Evolutionary conservation across 2,888 invertebrate genomes (phyloP).

Genomic region (Drosophila cognata): DNA sequence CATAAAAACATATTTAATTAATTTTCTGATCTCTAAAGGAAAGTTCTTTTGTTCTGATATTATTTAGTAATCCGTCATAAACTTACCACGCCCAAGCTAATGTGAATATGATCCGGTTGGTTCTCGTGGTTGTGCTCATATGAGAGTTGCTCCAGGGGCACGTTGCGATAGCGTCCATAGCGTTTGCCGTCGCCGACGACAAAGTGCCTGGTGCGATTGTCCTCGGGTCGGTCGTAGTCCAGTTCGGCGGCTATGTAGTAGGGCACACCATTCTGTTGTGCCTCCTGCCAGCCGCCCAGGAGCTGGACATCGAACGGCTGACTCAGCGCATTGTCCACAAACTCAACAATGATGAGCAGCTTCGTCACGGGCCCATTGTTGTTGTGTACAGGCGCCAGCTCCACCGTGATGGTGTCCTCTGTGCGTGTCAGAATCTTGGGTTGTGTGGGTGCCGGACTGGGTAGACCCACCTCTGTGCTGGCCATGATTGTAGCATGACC

Average conservation of each 20-base stretch:
- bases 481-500: slow-evolving; percentile 86
- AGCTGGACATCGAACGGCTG: slow-evolving; percentile 88
- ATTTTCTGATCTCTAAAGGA: not conserved
- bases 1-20: not conserved
- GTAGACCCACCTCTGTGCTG: slow-evolving; percentile 90
- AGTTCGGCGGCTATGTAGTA: slow-evolving; percentile 95
- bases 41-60: not conserved
- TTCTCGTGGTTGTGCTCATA: slow-evolving; percentile 76
- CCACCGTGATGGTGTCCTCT: slow-evolving; percentile 88
- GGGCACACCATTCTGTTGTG: slow-evolving; percentile 88
- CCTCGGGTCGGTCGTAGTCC: slow-evolving; percentile 86
- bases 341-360: slow-evolving; percentile 90
- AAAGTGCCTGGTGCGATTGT: slow-evolving; percentile 88
- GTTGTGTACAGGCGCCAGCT: slow-evolving; percentile 89
- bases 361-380: slow-evolving; percentile 91
- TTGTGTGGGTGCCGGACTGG: slow-evolving; percentile 89
- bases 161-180: slow-evolving; percentile 92
- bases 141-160: slow-evolving; percentile 86
- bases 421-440: slow-evolving; percentile 88
- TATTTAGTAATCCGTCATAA: not conserved
- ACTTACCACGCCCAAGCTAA: slow-evolving; percentile 90
- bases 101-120: slow-evolving; percentile 87
- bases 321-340: slow-evolving; percentile 88
- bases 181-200: slow-evolving; percentile 90
- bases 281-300: slow-evolving; percentile 88